Percentiles rank a stretch among this genome's conserved stretches.
phyloP scores from a whole-genome alignment of 1,140 invertebrate genomes.

The Trinorchestia longiramus region DNA sequence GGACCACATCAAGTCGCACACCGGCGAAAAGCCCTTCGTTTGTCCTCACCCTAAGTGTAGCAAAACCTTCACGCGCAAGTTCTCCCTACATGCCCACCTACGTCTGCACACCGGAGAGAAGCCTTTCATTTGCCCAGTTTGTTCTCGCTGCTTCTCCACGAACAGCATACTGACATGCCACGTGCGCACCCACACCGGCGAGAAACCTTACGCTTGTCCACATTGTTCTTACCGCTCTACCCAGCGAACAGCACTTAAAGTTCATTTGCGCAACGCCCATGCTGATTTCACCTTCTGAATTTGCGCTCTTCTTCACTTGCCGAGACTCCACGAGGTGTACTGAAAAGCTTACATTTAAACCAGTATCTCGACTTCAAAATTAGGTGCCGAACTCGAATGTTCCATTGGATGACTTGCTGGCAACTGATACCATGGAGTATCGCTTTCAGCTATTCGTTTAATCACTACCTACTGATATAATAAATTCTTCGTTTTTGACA shows the following conservation, averaged over 20 bases:
- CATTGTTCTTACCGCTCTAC: constrained; percentile 53
- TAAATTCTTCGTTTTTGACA: no score
- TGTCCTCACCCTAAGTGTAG: constrained; percentile 23
- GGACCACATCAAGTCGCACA: constrained; percentile 58
- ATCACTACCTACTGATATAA: background rate
- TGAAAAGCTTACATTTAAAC: background rate
- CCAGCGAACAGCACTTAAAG: constrained; percentile 32
- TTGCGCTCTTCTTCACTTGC: background rate
- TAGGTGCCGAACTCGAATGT: background rate
- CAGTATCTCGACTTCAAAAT: background rate
- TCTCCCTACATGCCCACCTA: constrained; percentile 40
- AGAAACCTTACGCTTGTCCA: constrained; percentile 54
- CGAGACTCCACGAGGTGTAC: background rate
- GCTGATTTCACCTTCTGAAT: constrained; percentile 5
- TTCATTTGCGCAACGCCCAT: constrained; percentile 19
- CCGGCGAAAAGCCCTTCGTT: constrained; percentile 59
- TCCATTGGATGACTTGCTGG: background rate
- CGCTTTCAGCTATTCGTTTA: background rate
- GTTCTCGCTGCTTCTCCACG: constrained; percentile 43
- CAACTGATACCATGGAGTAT: background rate
- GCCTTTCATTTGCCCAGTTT: constrained; percentile 54
- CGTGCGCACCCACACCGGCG: constrained; percentile 45
- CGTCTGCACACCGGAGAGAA: constrained; percentile 55
- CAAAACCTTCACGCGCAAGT: constrained; percentile 52
- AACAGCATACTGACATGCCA: constrained; percentile 49